phyloP scores from a whole-genome alignment of 2,113 vertebrate genomes.

The Plecotus auritus region DNA sequence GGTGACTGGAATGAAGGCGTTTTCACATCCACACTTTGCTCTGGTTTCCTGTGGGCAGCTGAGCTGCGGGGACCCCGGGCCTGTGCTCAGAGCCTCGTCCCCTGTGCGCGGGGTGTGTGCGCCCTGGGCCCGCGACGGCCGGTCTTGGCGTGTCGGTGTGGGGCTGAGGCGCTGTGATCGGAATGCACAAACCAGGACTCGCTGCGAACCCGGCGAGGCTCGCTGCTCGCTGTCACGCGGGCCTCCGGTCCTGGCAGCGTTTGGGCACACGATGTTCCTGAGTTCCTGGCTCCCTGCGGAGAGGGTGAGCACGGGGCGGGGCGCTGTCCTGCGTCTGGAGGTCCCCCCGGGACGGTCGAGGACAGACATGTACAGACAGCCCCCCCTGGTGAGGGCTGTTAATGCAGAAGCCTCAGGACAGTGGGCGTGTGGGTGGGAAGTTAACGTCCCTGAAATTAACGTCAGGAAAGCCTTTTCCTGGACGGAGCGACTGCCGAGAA shows the following conservation, averaged over 20 bases:
- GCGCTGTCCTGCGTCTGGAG: conserved; percentile 12
- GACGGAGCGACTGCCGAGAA: not conserved
- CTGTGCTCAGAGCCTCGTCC: no score
- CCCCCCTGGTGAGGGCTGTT: conserved; percentile 32
- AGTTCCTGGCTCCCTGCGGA: not conserved
- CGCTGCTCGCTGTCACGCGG: not conserved
- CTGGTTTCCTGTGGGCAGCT: no score
- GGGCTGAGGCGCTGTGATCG: not conserved
- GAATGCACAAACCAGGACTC: not conserved
- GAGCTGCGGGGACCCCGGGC: no score
- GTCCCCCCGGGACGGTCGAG: not conserved
- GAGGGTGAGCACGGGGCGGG: not conserved
- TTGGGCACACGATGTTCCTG: conserved; percentile 33
- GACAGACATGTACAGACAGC: conserved; percentile 45
- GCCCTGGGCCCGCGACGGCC: not conserved
- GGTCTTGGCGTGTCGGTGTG: not conserved
- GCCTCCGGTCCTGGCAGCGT: not conserved
- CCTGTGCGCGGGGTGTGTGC: no score
- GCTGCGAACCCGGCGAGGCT: not conserved
- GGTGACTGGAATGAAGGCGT: no score
- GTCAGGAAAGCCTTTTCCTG: not conserved
- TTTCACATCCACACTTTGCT: no score
- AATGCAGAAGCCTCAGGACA: not conserved
- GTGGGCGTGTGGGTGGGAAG: not conserved
- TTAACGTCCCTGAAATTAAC: not conserved